Base-by-base conservation (phyloP, 92 coral and sea anemone genomes). In the Porites divaricata region DNA sequence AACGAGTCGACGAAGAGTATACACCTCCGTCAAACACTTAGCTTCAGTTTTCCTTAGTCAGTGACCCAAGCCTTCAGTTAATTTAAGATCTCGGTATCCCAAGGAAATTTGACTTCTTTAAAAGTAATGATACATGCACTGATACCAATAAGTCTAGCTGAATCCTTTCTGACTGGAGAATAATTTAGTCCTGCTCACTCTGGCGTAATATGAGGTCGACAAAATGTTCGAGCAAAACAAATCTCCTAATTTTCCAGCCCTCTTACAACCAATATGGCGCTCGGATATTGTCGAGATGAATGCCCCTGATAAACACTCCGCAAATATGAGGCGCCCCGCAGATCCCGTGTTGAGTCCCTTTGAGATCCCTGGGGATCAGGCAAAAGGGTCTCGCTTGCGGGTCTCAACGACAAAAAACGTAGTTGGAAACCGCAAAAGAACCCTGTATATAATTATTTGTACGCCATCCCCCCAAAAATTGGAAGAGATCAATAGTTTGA, bases 201-300 rank as follows among this genome's bases (percentile, higher is more conserved):
- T 82, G 70, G 86, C 86, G 86, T 82, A 82, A 82, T 82, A 82
- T 72, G 86, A 78, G 86, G 86, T 82, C 72, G 79, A 59, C 64
- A 71, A 82, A 70, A 82, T 82, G 78, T 48, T 73, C 21, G 86
- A 72, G 79, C 79, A 82, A 82, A 82, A 82, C 86, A 82, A 82
- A 82, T 82, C 86, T 72, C 79, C 86, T 73, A 82, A 63, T 82
- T 82, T 79, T 85, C 92, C 92, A 89, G 92, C 87, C 88, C 84
- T 78, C 84, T 89, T 79, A 85, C 89, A 94, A 91, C 92, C 95
- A 94, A 94, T 92, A 94, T 94, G 98, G 98, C 98, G 95, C 98
- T 89, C 86, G 94, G 91, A 79, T 89, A 81, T 82, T 71, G 72
- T 82, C 70, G 72, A 72, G 88, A 67, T 58, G 48, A 72, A 61